Base-by-base conservation (phyloP, 2,113 vertebrate species). In the Oreamnos americanus region DNA sequence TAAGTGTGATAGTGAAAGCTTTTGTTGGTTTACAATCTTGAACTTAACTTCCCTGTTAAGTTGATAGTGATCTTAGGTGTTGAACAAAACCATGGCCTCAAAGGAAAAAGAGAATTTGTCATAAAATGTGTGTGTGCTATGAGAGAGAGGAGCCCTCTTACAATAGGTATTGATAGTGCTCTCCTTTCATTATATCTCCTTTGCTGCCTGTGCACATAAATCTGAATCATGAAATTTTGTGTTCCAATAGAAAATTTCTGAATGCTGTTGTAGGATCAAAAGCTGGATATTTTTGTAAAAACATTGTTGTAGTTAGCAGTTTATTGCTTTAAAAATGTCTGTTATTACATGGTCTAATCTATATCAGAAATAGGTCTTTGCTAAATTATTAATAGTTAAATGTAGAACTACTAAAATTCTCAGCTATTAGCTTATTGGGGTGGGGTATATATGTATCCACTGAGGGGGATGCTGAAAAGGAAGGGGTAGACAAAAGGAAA, bases 21-120 rank as follows among this genome's bases (percentile, higher is more conserved):
- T 30, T 85, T 88, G 58, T 94, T 93, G 39, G 57, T 64, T 94
- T 94, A 82, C 47, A 78, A 58, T 90, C 78, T 90, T 97, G 93
- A 93, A 90, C 91, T 97, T 97, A 96, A 91, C 60, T 62, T 89
- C 94, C 87, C 74, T 82, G 53, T 82, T 86, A 97, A 94, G 91
- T 94, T 94, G 96, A 93, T 94, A 60, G 76, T 67, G 49, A 93
- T 91, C 93, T 88, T 96, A 78, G 60, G 53, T 36, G 21, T 28
- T 71, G 67, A 91, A 96, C 13, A 84, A 96, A 96, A 91, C 5
- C 25, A 19, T 33, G 43, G 30, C 36, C 45, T 94, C 26, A 33
- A 36, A 94, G 49, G 86, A 23, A 92, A 91, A 30, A 9, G n/a
- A 58, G 43, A 49, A 16, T 91, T 64, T 94, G 55, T 96, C 67